Conservation (phyloP, 2,113 vertebrate species). For the Neotragus pygmaeus region DNA sequence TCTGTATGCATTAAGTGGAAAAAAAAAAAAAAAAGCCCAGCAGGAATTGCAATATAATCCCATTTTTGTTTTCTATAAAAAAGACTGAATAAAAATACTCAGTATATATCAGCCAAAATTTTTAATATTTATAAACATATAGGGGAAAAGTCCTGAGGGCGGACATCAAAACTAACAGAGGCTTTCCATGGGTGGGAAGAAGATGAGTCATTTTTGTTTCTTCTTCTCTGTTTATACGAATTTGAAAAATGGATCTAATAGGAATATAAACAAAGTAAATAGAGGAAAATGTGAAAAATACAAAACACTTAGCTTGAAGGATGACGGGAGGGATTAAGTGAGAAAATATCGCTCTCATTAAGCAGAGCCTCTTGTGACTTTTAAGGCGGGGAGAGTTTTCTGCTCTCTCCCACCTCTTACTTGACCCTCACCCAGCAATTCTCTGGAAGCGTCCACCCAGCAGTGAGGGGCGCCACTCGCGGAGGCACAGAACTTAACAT, state of each 20-base stretch:
- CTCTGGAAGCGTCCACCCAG: background rate
- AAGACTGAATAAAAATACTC: background rate
- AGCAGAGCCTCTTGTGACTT: background rate
- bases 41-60: background rate
- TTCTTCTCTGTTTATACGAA: background rate
- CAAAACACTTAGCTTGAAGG: background rate
- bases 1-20: background rate
- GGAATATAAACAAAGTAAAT: constrained; percentile 2
- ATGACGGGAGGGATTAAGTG: background rate
- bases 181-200: background rate
- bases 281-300: background rate
- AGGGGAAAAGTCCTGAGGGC: background rate
- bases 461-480: background rate
- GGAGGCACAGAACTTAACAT: background rate
- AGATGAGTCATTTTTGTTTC: background rate
- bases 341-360: background rate
- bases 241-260: background rate
- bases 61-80: background rate
- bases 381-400: accelerated
- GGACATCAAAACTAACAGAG: background rate
- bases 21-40: background rate
- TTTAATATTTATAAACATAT: background rate
- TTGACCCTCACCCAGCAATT: background rate
- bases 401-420: background rate
- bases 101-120: background rate